Evolutionary conservation across 2,113 vertebrate species (phyloP), one percentile per base, ranked within the genome.

Genomic region (Pseudopodoces humilis): DNA sequence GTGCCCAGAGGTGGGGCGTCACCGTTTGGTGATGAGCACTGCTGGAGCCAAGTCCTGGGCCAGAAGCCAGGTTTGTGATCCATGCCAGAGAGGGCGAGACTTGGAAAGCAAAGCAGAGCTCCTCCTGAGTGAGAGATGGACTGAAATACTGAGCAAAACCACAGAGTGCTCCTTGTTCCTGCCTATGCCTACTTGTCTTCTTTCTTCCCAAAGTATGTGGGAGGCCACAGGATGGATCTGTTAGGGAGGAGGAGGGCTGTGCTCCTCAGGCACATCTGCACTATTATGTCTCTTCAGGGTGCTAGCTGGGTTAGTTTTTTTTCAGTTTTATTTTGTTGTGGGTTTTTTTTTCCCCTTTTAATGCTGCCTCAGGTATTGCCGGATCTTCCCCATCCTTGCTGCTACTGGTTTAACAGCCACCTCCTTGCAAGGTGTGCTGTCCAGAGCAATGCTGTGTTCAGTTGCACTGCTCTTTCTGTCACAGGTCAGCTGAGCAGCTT

Each of bases 101-200:
- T 96, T 96, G 95, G 93, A 94, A 92, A 79, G 90, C 15, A 1
- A 67, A 75, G 93, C 86, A 60, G 92, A 92, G 80, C 94, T 97
- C 95, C 93, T 96, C 83, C 94, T 94, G 94, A 86, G 85, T 60
- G 92, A 92, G 85, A 95, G 93, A 83, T 88, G 93, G 88, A 89
- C 92, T 67, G 92, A 96, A 96, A 96, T 94, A 86, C 90, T 19
- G 7, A 90, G 92, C 69, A 65, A 90, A 95, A 93, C 95, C 94
- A 96, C 96, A 96, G 93, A 96, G 80, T 60, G 90, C 90, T 96
- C 94, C 94, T 97, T 97, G 93, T 96, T 95, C 83, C 80, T 93
- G 82, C 71, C 78, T 93, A 6, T 94, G 76, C 92, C 88, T 95
- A 46, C 94, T 84, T 41, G 52, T 90, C 68, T 83, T 88, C 68